A percentile compares a stretch with the other conserved stretches of the same genome.
Conservation (phyloP, 2,797 vertebrate genomes). For the Notoglanidium macrostoma region DNA sequence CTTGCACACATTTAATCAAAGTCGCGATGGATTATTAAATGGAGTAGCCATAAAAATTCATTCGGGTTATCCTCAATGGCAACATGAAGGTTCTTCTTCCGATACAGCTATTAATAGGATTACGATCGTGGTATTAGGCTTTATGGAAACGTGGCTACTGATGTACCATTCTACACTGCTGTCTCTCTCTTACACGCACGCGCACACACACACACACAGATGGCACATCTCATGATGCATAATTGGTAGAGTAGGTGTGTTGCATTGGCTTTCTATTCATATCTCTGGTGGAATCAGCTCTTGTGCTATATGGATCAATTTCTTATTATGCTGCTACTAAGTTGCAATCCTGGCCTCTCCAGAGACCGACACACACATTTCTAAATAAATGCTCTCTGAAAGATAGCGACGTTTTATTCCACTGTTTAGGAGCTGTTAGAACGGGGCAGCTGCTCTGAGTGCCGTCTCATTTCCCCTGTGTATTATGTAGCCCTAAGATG, state of each 20-base stretch:
- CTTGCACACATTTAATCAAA: not conserved
- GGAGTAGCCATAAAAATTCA: not conserved
- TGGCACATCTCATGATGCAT: conserved; percentile 25
- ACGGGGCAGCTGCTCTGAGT: conserved; percentile 28
- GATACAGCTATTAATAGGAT: not conserved
- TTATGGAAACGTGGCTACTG: not conserved
- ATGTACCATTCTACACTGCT: not conserved
- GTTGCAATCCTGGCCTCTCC: conserved; percentile 36
- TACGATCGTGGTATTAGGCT: not conserved
- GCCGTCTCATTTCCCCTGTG: conserved; percentile 38
- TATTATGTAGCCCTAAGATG: conserved; percentile 41
- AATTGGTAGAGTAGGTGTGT: conserved; percentile 49
- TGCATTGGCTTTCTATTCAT: conserved; percentile 76
- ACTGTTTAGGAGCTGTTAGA: conserved; percentile 37
- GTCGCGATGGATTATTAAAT: not conserved
- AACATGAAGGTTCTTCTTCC: not conserved
- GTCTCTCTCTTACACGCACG: not conserved
- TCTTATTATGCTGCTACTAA: conserved; percentile 74
- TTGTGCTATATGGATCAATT: conserved; percentile 75
- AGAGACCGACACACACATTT: conserved; percentile 30
- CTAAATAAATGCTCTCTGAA: conserved; percentile 36
- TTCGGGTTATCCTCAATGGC: not conserved
- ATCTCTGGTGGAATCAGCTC: conserved; percentile 72
- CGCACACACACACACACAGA: conserved; percentile 1
- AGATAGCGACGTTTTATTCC: conserved; percentile 64